phyloP scores from a whole-genome alignment of 1,140 invertebrate genomes.

The Stratiolaelaps scimitus region DNA sequence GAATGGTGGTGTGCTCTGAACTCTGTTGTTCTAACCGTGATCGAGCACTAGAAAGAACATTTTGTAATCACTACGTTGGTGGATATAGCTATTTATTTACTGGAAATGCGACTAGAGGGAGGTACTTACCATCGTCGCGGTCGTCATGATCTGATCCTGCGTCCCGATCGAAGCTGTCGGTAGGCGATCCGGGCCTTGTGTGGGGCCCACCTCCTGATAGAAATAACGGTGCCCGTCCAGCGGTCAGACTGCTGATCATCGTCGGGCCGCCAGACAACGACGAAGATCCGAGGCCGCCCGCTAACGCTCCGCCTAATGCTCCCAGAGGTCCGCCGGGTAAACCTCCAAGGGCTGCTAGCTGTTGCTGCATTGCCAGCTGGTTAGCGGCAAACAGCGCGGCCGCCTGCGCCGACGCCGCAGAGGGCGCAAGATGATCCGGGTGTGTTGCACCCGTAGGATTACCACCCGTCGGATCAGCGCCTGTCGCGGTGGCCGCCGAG shows the following conservation, averaged over 20 bases:
- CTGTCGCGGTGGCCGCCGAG: neutral
- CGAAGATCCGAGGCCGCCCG: too few species aligned
- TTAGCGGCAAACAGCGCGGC: conserved; percentile 12
- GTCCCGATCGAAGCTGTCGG: conserved; percentile 7
- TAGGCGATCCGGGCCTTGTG: conserved; percentile 10
- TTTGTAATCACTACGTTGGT: too few species aligned
- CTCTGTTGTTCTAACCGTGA: too few species aligned
- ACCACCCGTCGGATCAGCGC: neutral
- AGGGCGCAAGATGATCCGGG: too few species aligned
- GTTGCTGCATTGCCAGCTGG: conserved; percentile 6
- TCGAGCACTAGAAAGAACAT: too few species aligned
- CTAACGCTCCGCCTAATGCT: too few species aligned
- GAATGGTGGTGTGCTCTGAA: too few species aligned
- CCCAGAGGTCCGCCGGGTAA: neutral
- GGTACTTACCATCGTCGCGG: conserved; percentile 7
- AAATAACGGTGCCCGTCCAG: conserved; percentile 5
- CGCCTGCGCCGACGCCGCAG: neutral
- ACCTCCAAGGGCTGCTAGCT: neutral
- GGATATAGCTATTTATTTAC: too few species aligned
- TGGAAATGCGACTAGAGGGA: too few species aligned
- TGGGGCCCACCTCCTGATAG: neutral
- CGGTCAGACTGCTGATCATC: neutral
- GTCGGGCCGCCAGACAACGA: neutral
- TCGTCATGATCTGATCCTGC: conserved; percentile 25
- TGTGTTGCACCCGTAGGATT: too few species aligned